phyloP scores from a whole-genome alignment of 2,888 invertebrate species.

The Andrena minutula region DNA sequence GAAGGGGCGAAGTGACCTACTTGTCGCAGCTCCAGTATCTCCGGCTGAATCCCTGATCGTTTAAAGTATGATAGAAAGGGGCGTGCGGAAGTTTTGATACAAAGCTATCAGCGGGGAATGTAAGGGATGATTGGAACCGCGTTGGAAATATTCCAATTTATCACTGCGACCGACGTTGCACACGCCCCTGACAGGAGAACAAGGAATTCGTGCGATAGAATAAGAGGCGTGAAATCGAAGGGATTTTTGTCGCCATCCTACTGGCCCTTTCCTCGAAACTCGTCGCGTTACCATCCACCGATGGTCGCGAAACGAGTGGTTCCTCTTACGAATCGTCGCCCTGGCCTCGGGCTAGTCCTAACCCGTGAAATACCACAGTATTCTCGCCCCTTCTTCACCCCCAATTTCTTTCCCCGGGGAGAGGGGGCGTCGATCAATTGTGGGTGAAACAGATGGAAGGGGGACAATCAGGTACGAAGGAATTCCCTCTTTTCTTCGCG shows the following conservation, averaged over 20 bases:
- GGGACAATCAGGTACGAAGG: slow-evolving; percentile 8
- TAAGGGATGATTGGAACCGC: not conserved
- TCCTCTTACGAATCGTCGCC: slow-evolving; percentile 7
- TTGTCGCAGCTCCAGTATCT: too few relatives aligned
- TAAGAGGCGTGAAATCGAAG: not conserved
- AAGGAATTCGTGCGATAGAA: too few relatives aligned
- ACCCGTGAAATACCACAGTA: not conserved
- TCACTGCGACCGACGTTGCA: too few relatives aligned
- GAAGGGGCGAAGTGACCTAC: too few relatives aligned
- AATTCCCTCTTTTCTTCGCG: not conserved
- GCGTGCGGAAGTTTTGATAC: not conserved
- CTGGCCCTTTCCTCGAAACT: not conserved
- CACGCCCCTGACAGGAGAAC: too few relatives aligned
- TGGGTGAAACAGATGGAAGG: not conserved
- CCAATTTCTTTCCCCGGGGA: not conserved
- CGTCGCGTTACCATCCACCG: slow-evolving; percentile 1
- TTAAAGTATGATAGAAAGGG: too few relatives aligned
- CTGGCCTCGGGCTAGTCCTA: not conserved
- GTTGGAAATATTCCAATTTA: not conserved
- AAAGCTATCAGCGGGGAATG: not conserved
- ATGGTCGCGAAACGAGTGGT: slow-evolving; percentile 12
- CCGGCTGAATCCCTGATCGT: too few relatives aligned
- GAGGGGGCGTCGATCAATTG: slow-evolving; percentile 20
- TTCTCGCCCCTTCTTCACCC: not conserved
- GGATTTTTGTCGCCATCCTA: not conserved